A percentile compares a stretch with the other conserved stretches of the same genome.
These are phyloP conservation scores for Anthopleura xanthogrammica DNA, from an alignment of 92 coral and sea anemone species.

Conservation along the genomic window DNA sequence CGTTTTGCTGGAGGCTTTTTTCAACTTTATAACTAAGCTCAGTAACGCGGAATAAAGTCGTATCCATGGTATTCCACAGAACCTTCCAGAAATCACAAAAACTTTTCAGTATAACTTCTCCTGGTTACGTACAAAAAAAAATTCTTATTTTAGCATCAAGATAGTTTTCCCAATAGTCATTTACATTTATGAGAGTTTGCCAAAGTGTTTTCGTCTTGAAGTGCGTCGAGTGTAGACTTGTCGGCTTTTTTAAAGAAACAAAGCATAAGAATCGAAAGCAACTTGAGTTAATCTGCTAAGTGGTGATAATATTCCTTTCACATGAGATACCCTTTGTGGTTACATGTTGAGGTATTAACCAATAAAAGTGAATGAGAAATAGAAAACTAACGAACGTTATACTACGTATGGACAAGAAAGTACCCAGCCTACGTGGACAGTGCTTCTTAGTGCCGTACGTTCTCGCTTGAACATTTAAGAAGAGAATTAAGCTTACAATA, in stretches of 20 bases:
- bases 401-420: background rate
- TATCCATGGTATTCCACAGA: background rate
- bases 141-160: background rate
- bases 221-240: background rate
- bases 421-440: background rate
- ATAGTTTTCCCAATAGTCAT: background rate
- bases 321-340: background rate
- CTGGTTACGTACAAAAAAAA: background rate
- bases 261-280: background rate
- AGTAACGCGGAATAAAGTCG: background rate
- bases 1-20: slow-evolving; percentile 5
- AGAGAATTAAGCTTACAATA: background rate
- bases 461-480: background rate
- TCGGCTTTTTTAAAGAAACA: background rate
- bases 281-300: background rate
- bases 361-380: background rate
- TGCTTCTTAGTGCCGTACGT: background rate
- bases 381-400: background rate
- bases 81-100: background rate
- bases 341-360: background rate
- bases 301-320: background rate
- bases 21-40: background rate
- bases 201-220: background rate
- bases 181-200: too few relatives aligned
- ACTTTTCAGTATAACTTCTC: background rate